A percentile compares a stretch with the other conserved stretches of the same genome.
Conservation (phyloP, 1,140 invertebrate species). For the Zeugodacus cucurbitae region DNA sequence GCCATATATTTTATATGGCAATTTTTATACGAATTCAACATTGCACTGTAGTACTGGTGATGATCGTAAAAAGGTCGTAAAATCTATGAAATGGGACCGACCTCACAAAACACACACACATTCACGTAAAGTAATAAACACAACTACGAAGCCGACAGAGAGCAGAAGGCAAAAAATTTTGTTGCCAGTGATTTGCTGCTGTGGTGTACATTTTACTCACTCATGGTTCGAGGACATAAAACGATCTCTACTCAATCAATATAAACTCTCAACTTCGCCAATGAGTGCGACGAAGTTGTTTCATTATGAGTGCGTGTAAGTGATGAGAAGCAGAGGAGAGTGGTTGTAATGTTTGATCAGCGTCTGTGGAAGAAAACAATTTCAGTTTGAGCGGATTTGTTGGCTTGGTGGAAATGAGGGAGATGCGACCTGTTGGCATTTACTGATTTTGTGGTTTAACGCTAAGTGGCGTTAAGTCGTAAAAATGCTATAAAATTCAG, state of each 20-base stretch:
- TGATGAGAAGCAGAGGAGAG: background rate
- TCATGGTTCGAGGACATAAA: background rate
- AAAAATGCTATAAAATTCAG: conserved; percentile 61
- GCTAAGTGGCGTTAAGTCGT: conserved; percentile 64
- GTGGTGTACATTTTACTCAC: background rate
- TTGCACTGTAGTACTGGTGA: conserved; percentile 59
- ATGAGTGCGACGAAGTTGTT: background rate
- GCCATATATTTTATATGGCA: conserved; percentile 62
- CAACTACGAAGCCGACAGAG: background rate
- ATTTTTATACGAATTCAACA: conserved; percentile 49
- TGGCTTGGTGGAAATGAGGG: background rate
- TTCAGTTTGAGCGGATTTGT: background rate
- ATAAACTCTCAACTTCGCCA: background rate
- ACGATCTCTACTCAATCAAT: background rate
- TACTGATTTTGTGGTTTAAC: background rate
- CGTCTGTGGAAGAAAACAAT: background rate
- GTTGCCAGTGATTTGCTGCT: background rate
- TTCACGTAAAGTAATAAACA: background rate
- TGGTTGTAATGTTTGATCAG: background rate
- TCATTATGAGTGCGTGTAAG: background rate
- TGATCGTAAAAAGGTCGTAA: conserved; percentile 65
- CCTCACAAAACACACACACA: background rate
- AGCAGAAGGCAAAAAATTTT: background rate
- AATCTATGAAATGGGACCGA: conserved; percentile 47
- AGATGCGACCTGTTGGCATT: background rate